Conservation (phyloP, 2,113 vertebrate genomes). For the Stegostoma tigrinum region DNA sequence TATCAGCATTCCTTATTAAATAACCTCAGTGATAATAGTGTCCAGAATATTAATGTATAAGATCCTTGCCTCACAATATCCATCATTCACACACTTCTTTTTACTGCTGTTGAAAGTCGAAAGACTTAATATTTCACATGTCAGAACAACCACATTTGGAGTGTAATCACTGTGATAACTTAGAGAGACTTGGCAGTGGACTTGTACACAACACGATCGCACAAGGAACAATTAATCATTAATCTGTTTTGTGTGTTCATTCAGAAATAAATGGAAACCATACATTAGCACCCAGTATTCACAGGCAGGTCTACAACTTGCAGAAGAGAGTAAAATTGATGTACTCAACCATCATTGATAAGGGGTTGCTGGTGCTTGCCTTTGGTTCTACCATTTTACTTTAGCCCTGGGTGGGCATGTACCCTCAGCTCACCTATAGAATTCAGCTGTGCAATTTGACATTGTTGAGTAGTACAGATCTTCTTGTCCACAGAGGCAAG, state of each 20-base stretch:
- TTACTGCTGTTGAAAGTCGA: neutral
- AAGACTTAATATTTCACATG: neutral
- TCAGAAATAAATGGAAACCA: neutral
- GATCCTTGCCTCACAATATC: neutral
- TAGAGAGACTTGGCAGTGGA: neutral
- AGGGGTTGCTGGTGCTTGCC: neutral
- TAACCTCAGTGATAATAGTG: neutral
- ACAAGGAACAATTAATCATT: neutral
- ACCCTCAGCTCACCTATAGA: neutral
- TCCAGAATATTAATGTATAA: neutral
- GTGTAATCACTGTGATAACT: neutral
- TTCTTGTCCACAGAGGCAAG: neutral
- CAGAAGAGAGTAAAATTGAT: neutral
- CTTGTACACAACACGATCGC: neutral
- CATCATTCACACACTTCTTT: neutral
- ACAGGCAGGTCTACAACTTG: neutral
- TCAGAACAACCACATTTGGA: neutral
- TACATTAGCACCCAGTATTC: neutral
- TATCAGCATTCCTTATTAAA: neutral
- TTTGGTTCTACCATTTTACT: neutral
- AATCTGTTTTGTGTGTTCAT: neutral
- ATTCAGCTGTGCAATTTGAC: neutral
- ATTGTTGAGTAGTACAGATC: neutral
- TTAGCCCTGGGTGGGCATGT: neutral
- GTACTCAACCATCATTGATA: neutral